Evolutionary conservation across 2,888 invertebrate genomes (phyloP), one percentile per base, ranked within the genome.

Genomic region (Trichopoda pennipes): DNA sequence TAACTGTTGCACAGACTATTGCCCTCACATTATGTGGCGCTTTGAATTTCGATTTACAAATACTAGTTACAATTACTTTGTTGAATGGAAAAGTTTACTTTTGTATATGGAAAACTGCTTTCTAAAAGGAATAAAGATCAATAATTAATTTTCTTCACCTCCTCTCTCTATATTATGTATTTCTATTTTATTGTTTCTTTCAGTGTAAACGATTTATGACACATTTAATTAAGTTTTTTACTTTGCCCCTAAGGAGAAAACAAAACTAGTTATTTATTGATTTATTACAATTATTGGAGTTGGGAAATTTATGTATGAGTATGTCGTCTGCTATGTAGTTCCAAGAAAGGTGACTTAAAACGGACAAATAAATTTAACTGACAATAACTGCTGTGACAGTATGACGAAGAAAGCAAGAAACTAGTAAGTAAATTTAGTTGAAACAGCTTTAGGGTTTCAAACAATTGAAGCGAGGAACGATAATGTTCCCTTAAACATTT

Each of bases 191-290:
- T 3, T 61, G n/a, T 42, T n/a, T 19, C 9, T 4, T 55, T 23
- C 21, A 35, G 61, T 47, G 23, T 35, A 44, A 51, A 44, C 42
- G 63, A 63, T 63, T 77, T 70, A 70, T 70, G 69, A 61, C 63
- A 77, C 70, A 49, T 77, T 77, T 63, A 77, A 77, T 77, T 63
- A 70, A 56, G 28, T 56, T 51, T 23, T 49, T 51, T 60, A 12
- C 16, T 35, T 35, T 28, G 55, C 23, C 35, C 47, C 47, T 16
- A 12, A 38, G 19, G 23, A 38, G 28, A 49, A 28, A n/a, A n/a
- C n/a, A n/a, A 77, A 70, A 77, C 77, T 70, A 49, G 77, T 70
- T 77, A 63, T 63, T 77, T 77, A 77, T 77, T 77, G 77, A 77
- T 77, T 77, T 77, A 77, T 77, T 77, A 77, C 77, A 77, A 53